Percentiles rank a stretch among this genome's conserved stretches.
Evolutionary conservation across 2,888 invertebrate species (phyloP).

Genomic region (Chrysolina oricalcia): DNA sequence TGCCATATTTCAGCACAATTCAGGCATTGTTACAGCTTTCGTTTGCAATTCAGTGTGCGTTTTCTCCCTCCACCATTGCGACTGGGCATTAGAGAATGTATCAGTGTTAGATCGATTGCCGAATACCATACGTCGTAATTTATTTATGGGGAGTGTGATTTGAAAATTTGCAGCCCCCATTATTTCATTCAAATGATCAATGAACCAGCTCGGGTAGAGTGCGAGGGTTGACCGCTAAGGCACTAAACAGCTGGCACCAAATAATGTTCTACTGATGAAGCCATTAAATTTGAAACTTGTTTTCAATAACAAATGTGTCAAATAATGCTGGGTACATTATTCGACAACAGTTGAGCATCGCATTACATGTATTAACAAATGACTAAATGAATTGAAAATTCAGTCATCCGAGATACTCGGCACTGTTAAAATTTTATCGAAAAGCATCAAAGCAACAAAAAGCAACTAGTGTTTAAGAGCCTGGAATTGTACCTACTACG

Average conservation of each 20-base stretch:
- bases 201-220: constrained; percentile 52
- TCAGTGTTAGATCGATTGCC: constrained; percentile 27
- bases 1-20: background rate
- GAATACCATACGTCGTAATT: constrained; percentile 46
- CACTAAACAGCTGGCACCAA: constrained; percentile 59
- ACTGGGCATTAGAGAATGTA: constrained; percentile 24
- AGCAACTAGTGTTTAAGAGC: no score
- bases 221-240: constrained; percentile 58
- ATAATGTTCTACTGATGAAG: background rate
- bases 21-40: background rate
- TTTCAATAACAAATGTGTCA: no score
- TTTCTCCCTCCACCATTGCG: background rate
- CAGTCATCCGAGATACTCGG: no score
- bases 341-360: no score
- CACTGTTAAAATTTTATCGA: no score
- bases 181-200: constrained; percentile 58
- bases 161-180: constrained; percentile 58
- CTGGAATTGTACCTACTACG: no score
- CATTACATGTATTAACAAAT: no score
- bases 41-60: background rate
- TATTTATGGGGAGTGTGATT: constrained; percentile 60
- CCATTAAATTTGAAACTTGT: no score
- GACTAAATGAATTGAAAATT: no score
- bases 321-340: no score
- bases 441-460: no score